Evolutionary conservation across 2,888 invertebrate species (phyloP), one percentile per base, ranked within the genome.

Genomic region (Limenitis camilla): DNA sequence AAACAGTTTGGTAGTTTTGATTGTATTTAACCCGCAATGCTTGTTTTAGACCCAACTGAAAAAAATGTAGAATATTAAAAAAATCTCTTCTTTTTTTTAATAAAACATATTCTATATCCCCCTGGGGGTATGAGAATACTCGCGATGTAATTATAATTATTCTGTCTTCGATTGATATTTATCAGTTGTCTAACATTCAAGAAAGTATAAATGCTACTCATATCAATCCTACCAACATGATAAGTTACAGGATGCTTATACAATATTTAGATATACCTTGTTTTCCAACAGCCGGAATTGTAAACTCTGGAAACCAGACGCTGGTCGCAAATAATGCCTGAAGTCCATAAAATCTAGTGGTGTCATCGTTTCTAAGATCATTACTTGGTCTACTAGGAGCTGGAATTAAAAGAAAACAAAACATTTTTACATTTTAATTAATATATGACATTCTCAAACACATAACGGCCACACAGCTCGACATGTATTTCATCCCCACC

Each of bases 341-440:
- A 99, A 99, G 70, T 98, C 98, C 93, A 99, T 96, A 72, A 99
- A 99, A 81, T 99, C 99, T 54, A 98, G 81, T 0, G 99, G 98
- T 0, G 98, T 98, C 99, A 99, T 99, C 0, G 99, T 99, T 82
- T 99, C 99, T 63, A 99, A 82, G 63, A 99, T 97, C 85, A 95
- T 94, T 39, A 99, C 97, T 88, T 99, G 99, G 72, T 99, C 99
- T 36, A 96, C 97, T 44, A 99, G 89, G 0, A 99, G 88, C 97
- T 98, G 83, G 2, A 72, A 77, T 28, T 8, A 2, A 30, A 33
- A 9, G 27, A 11, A 6, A 1, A 11, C 2, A n/a, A n/a, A n/a
- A n/a, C n/a, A n/a, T n/a, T n/a, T n/a, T n/a, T n/a, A n/a, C n/a
- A n/a, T n/a, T n/a, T n/a, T n/a, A n/a, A n/a, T n/a, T n/a, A n/a